A percentile compares a stretch with the other conserved stretches of the same genome.
Evolutionary conservation across 2,888 invertebrate genomes (phyloP).

Genomic region (Pandemis heparana): DNA sequence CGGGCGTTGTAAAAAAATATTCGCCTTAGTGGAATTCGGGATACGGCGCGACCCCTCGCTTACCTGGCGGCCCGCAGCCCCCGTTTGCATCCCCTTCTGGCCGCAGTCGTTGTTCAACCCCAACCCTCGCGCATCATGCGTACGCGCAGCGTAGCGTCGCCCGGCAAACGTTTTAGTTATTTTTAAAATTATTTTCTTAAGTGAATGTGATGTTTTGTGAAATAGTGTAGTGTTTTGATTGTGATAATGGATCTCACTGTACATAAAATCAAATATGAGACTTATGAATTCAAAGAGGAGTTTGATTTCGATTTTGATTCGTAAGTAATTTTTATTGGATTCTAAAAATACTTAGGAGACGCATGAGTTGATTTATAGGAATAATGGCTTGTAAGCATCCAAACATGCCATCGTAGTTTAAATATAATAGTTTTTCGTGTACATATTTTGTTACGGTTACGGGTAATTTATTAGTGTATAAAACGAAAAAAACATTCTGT

Average conservation of each 20-base stretch:
- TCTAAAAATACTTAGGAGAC: constrained; percentile 2
- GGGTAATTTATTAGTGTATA: background rate
- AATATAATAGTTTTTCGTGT: background rate
- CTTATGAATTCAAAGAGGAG: constrained; percentile 60
- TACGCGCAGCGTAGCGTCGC: constrained; percentile 59
- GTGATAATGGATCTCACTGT: constrained; percentile 75
- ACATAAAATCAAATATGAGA: constrained; percentile 68
- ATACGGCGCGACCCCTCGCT: constrained; percentile 59
- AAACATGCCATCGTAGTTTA: no score
- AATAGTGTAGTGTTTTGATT: constrained; percentile 53
- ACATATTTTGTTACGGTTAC: background rate
- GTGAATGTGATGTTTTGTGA: constrained; percentile 53
- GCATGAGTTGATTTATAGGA: background rate
- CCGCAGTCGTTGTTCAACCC: constrained; percentile 60
- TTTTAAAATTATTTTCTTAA: constrained; percentile 12
- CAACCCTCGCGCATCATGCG: constrained; percentile 69
- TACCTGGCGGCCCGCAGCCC: constrained; percentile 65
- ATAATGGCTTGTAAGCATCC: background rate
- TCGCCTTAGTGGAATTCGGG: constrained; percentile 60
- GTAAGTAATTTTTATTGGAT: constrained; percentile 49
- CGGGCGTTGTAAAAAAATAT: constrained; percentile 27
- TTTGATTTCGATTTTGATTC: constrained; percentile 56
- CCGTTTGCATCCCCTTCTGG: constrained; percentile 48
- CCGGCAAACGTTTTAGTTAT: constrained; percentile 3
- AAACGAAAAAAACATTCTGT: background rate